phyloP scores from a whole-genome alignment of 2,888 invertebrate genomes.

The Hemicrepidius hirtus region DNA sequence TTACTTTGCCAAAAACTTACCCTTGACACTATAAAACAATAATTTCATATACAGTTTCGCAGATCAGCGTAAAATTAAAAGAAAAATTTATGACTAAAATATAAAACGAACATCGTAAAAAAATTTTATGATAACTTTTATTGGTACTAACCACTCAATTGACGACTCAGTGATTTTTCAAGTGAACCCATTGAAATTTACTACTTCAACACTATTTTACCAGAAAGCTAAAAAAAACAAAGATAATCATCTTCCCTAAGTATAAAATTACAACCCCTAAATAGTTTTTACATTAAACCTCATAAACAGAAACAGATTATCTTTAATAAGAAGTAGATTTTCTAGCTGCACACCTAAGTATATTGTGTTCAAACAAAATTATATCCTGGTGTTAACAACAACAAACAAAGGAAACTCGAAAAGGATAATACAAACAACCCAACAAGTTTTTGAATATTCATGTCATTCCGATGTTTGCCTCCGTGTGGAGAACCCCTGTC shows the following conservation, averaged over 20 bases:
- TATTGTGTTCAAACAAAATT: slow-evolving; percentile 13
- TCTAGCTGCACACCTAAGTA: background rate
- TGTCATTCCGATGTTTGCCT: slow-evolving; percentile 14
- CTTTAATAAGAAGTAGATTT: slow-evolving; percentile 3
- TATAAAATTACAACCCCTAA: background rate
- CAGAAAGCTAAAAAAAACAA: background rate
- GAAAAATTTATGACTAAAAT: too few relatives aligned
- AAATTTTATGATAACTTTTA: slow-evolving; percentile 5
- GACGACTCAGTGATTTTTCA: background rate
- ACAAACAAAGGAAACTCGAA: slow-evolving; percentile 11
- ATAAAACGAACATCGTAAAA: too few relatives aligned
- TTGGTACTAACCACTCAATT: background rate
- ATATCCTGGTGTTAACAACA: slow-evolving; percentile 9
- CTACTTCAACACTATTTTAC: too few relatives aligned
- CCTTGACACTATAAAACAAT: too few relatives aligned
- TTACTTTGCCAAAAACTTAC: too few relatives aligned
- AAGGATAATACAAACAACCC: slow-evolving; percentile 10
- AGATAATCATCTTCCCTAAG: background rate
- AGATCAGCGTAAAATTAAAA: too few relatives aligned
- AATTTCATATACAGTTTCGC: too few relatives aligned
- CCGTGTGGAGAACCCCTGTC: background rate
- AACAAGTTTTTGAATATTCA: slow-evolving; percentile 22
- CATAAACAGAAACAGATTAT: background rate
- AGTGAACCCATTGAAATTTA: too few relatives aligned
- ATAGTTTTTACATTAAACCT: slow-evolving; percentile 7